These are phyloP conservation scores for Tachysurus fulvidraco DNA, from an alignment of 2,113 vertebrate genomes.

Conservation along the genomic window DNA sequence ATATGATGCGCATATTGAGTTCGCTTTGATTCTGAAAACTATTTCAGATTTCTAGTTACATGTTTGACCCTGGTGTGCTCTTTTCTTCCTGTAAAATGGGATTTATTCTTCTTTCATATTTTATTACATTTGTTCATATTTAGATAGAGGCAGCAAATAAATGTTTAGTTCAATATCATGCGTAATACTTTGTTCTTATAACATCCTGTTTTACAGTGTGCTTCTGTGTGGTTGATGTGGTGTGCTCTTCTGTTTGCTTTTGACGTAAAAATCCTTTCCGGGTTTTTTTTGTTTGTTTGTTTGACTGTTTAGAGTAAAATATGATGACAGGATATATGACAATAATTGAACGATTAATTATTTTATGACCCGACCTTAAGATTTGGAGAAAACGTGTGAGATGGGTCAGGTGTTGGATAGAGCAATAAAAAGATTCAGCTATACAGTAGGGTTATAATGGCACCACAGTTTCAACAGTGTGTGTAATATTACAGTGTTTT, in stretches of 20 bases:
- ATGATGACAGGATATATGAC: background rate
- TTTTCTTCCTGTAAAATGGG: conserved; percentile 44
- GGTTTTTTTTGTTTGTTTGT: background rate
- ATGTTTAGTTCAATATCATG: background rate
- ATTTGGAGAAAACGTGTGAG: background rate
- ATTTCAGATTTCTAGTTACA: background rate
- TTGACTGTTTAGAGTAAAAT: background rate
- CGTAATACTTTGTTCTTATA: background rate
- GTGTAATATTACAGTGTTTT: background rate
- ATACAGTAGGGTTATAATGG: background rate
- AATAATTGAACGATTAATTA: background rate
- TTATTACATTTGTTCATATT: conserved; percentile 25
- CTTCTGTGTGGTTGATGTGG: conserved; percentile 18
- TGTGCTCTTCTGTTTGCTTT: conserved; percentile 25
- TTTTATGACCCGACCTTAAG: background rate
- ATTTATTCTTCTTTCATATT: background rate
- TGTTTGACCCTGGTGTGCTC: conserved; percentile 39
- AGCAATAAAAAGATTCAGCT: background rate
- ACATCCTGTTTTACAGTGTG: conserved; percentile 63
- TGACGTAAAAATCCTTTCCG: background rate
- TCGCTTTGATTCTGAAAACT: background rate
- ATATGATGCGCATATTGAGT: background rate
- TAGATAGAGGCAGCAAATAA: conserved; percentile 21
- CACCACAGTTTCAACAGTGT: background rate
- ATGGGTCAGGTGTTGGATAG: background rate